phyloP scores from a whole-genome alignment of 2,113 vertebrate genomes.

The Clinocottus analis region DNA sequence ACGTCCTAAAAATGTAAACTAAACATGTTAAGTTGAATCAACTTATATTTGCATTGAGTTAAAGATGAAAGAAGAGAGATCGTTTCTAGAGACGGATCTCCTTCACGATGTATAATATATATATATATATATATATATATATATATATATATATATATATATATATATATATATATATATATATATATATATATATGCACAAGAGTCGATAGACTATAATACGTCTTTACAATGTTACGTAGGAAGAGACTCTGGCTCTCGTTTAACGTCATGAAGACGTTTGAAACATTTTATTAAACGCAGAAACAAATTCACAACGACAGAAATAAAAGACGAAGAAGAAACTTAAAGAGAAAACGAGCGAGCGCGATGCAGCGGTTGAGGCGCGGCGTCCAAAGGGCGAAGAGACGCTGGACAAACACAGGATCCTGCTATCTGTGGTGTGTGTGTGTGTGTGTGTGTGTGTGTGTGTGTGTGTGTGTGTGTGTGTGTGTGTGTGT shows the following conservation, averaged over 20 bases:
- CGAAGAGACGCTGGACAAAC: slow-evolving; percentile 77
- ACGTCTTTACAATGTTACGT: too few species aligned
- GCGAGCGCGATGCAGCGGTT: slow-evolving; percentile 67
- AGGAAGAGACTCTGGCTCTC: too few species aligned
- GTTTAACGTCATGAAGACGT: too few species aligned
- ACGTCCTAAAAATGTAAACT: background rate
- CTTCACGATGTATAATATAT: too few species aligned
- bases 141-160: too few species aligned
- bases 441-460: slow-evolving; percentile 38
- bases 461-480: slow-evolving; percentile 33
- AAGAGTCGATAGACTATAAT: background rate
- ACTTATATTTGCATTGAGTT: background rate
- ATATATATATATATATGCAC: too few species aligned
- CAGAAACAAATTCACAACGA: background rate
- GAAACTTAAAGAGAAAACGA: too few species aligned
- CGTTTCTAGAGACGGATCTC: too few species aligned
- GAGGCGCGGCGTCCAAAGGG: slow-evolving; percentile 84
- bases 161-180: too few species aligned
- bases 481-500: slow-evolving; percentile 41
- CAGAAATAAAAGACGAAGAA: background rate
- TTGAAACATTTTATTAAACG: background rate
- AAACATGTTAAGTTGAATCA: background rate
- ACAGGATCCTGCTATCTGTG: slow-evolving; percentile 72
- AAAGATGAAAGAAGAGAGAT: too few species aligned
- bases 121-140: too few species aligned